Evolutionary conservation across 2,888 invertebrate genomes (phyloP).

Genomic region (Octonoba sinensis): DNA sequence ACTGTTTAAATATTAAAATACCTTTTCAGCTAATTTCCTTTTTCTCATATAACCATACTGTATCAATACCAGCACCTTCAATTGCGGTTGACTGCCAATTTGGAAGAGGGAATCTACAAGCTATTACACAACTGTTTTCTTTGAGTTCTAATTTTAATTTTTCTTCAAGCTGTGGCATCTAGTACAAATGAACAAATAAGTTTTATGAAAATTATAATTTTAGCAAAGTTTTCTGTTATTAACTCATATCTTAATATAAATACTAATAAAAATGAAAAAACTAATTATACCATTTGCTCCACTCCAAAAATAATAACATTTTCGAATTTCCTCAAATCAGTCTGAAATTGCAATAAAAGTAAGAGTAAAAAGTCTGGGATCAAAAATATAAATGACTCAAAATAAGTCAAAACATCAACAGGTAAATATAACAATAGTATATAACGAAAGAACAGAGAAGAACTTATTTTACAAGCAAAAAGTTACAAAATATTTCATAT

Average conservation of each 20-base stretch:
- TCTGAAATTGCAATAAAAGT: conserved; percentile 70
- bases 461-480: background rate
- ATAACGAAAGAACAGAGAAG: background rate
- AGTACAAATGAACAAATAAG: conserved; percentile 72
- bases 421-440: conserved; percentile 3
- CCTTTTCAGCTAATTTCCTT: background rate
- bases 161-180: conserved; percentile 83
- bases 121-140: conserved; percentile 79
- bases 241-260: too few species aligned
- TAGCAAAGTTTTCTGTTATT: background rate
- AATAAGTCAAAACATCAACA: background rate
- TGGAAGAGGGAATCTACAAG: conserved; percentile 91
- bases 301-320: conserved; percentile 95
- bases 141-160: conserved; percentile 82
- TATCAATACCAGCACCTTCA: conserved; percentile 86
- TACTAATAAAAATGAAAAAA: background rate
- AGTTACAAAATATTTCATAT: background rate
- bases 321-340: conserved; percentile 80
- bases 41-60: conserved; percentile 85
- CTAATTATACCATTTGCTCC: conserved; percentile 83
- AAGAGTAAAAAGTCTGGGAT: background rate
- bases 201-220: conserved; percentile 14
- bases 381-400: too few species aligned
- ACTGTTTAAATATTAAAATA: too few species aligned
- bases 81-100: conserved; percentile 78